A percentile compares a stretch with the other conserved stretches of the same genome.
Evolutionary conservation across 2,888 invertebrate species (phyloP).

Genomic region (Oxycera nigricornis): DNA sequence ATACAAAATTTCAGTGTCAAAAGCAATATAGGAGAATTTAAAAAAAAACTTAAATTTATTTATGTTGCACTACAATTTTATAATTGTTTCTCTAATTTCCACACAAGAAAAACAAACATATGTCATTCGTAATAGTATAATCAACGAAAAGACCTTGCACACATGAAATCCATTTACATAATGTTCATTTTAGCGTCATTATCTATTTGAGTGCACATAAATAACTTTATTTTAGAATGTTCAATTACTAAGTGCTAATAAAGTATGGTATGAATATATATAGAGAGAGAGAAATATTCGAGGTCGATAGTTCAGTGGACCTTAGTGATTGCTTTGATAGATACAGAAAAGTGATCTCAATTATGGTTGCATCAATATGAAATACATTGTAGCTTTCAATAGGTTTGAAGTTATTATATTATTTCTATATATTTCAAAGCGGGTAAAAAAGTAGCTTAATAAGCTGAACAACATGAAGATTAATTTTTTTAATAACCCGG

Average conservation of each 20-base stretch:
- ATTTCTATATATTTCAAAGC: no score
- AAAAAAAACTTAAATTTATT: not conserved
- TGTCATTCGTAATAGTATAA: not conserved
- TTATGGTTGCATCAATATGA: not conserved
- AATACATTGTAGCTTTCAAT: no score
- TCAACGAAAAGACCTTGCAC: not conserved
- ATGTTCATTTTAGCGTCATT: not conserved
- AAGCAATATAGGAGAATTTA: no score
- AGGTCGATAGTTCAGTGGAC: constrained; percentile 37
- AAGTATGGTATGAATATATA: no score
- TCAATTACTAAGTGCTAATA: constrained; percentile 13
- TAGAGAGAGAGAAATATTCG: constrained; percentile 12
- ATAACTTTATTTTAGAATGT: not conserved
- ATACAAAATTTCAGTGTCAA: not conserved
- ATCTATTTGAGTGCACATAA: not conserved
- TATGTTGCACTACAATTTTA: no score
- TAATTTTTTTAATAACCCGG: no score
- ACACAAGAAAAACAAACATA: not conserved
- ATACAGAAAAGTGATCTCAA: not conserved
- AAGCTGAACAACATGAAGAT: no score
- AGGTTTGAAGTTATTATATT: no score
- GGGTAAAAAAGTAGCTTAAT: no score
- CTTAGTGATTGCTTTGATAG: constrained; percentile 3
- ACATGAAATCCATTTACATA: not conserved
- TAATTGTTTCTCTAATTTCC: not conserved